Percentiles rank a stretch among this genome's conserved stretches.
These are phyloP conservation scores for Rhinichthys osculus DNA, from an alignment of 2,797 vertebrate species.

Conservation along the genomic window DNA sequence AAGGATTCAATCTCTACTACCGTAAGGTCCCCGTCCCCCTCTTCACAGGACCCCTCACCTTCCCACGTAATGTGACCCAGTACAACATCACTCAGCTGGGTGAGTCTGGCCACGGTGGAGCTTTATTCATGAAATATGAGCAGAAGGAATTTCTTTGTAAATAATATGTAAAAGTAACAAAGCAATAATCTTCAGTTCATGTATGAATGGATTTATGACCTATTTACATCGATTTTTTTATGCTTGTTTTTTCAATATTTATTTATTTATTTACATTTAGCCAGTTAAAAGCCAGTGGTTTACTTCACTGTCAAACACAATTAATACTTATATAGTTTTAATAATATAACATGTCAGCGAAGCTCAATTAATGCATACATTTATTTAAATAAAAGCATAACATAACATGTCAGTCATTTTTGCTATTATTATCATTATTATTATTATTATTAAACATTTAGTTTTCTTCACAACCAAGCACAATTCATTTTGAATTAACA, in stretches of 20 bases:
- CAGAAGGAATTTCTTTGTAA: background rate
- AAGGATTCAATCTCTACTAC: conserved; percentile 94
- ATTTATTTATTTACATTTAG: background rate
- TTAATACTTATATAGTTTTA: background rate
- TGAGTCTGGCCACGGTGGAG: conserved; percentile 72
- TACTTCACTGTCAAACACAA: background rate
- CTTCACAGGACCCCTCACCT: conserved; percentile 87
- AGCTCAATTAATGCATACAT: background rate
- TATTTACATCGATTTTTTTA: background rate
- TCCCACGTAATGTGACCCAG: conserved; percentile 86
- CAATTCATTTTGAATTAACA: background rate
- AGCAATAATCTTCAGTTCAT: background rate
- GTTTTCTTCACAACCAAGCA: background rate
- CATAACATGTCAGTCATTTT: background rate
- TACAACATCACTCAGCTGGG: conserved; percentile 93
- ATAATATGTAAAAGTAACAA: background rate
- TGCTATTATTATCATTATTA: background rate
- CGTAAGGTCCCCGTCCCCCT: conserved; percentile 83
- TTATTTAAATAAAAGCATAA: background rate
- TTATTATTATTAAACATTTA: background rate
- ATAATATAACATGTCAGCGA: background rate
- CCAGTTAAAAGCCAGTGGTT: background rate
- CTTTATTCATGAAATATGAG: background rate
- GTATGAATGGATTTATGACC: background rate
- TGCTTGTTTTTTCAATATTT: background rate